Evolutionary conservation across 2,797 vertebrate species (phyloP), one percentile per base, ranked within the genome.

Genomic region (Stomatorhinus walkeri): DNA sequence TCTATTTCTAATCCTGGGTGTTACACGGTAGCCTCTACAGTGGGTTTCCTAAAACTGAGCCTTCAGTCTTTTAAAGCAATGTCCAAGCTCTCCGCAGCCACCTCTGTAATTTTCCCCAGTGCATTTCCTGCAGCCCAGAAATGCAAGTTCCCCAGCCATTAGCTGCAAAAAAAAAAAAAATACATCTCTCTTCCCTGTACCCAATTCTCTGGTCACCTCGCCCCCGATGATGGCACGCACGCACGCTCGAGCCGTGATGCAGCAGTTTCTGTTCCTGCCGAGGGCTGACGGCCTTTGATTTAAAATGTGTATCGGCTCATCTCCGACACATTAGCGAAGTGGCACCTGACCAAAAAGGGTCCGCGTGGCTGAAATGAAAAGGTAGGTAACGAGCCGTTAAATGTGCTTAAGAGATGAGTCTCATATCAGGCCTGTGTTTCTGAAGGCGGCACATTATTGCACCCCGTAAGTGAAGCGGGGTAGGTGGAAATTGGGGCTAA

Each of bases 321-420:
- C 94, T 95, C 92, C 91, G 90, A 88, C 51, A 84, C 93, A 94
- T 95, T 95, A 94, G 92, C 89, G 72, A 91, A 91, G 91, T 92
- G 93, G 93, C 94, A 93, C 93, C 93, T 92, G 93, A 94, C 93
- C 93, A 94, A 93, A 92, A 91, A 92, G 92, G 89, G 92, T 87
- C 91, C 54, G 89, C 90, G 90, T 88, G 92, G 87, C 89, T 90
- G 92, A 91, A 94, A 93, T 89, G 89, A 91, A 89, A n/a, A 24
- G 88, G 85, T 46, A 83, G 88, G 91, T 94, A 94, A 94, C 92
- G 90, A 94, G 94, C 92, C 92, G 91, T 93, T 94, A 93, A 95
- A 95, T 94, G 93, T 93, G 93, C 90, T 94, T 94, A 93, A 94
- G 92, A 93, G 93, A 94, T 93, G 93, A 94, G 91, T 91, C 88